Evolutionary conservation across 1,140 invertebrate genomes (phyloP).

Genomic region (Bombus haemorrhoidalis): DNA sequence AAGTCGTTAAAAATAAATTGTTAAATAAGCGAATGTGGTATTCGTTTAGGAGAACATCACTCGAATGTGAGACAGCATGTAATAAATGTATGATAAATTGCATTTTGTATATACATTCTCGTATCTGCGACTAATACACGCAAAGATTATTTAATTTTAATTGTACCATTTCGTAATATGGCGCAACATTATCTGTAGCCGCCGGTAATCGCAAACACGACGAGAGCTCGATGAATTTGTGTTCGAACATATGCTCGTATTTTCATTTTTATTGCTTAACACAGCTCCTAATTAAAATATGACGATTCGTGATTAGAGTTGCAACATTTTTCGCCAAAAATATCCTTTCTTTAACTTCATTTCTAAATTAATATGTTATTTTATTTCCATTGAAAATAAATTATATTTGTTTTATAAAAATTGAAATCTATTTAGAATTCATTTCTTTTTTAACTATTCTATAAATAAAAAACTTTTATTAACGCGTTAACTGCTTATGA

Average conservation of each 20-base stretch:
- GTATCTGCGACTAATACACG: not conserved
- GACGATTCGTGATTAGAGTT: no score
- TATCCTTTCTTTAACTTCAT: no score
- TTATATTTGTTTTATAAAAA: no score
- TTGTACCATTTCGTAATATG: constrained; percentile 13
- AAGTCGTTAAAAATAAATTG: not conserved
- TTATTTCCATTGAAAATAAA: no score
- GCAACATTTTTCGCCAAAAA: no score
- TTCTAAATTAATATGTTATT: no score
- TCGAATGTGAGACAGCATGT: not conserved
- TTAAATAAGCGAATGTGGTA: not conserved
- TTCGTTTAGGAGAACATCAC: not conserved
- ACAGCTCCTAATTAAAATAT: no score
- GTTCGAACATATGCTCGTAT: not conserved
- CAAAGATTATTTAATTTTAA: constrained; percentile 14
- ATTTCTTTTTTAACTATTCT: no score
- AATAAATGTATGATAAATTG: constrained; percentile 9
- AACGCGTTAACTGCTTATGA: no score
- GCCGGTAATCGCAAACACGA: not conserved
- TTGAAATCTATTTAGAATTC: no score
- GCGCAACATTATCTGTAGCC: not conserved
- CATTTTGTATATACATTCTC: not conserved
- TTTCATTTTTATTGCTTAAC: no score
- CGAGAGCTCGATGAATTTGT: not conserved
- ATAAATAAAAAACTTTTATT: no score